Conservation (phyloP, 2,888 invertebrate genomes). For the Labia minor region DNA sequence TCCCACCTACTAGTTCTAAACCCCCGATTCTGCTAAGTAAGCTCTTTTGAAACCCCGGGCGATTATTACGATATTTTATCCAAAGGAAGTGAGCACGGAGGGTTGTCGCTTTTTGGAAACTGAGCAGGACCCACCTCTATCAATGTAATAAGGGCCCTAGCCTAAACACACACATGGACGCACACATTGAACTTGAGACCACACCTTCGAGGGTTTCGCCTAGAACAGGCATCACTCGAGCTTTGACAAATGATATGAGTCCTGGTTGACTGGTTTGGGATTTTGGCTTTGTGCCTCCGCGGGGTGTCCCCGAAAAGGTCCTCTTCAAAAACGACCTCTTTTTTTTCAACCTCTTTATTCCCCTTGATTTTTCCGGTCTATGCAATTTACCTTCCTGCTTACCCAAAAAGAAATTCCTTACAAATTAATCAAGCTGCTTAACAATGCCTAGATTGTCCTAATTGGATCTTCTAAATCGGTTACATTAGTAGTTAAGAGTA, state of each 20-base stretch:
- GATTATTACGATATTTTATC: slow-evolving; percentile 4
- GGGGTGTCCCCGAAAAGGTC: background rate
- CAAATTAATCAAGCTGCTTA: too few relatives aligned
- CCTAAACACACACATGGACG: background rate
- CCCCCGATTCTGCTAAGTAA: background rate
- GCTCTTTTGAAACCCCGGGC: background rate
- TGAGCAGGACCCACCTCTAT: background rate
- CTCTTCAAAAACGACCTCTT: too few relatives aligned
- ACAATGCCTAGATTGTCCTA: too few relatives aligned
- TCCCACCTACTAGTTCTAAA: background rate
- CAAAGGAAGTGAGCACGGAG: slow-evolving; percentile 4
- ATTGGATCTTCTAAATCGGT: too few relatives aligned
- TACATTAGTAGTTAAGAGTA: too few relatives aligned
- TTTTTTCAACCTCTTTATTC: too few relatives aligned
- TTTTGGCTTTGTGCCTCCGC: slow-evolving; percentile 7
- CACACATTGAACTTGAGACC: background rate
- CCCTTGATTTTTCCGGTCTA: too few relatives aligned
- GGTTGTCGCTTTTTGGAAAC: background rate
- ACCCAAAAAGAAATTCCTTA: too few relatives aligned
- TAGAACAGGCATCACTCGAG: slow-evolving; percentile 13
- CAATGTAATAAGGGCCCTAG: background rate
- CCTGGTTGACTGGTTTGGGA: background rate
- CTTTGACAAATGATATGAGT: slow-evolving; percentile 1
- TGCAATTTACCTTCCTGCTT: too few relatives aligned
- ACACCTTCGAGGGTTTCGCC: background rate